These are phyloP conservation scores for Phylloscopus trochiloides DNA, from an alignment of 2,113 vertebrate genomes.

Conservation along the genomic window DNA sequence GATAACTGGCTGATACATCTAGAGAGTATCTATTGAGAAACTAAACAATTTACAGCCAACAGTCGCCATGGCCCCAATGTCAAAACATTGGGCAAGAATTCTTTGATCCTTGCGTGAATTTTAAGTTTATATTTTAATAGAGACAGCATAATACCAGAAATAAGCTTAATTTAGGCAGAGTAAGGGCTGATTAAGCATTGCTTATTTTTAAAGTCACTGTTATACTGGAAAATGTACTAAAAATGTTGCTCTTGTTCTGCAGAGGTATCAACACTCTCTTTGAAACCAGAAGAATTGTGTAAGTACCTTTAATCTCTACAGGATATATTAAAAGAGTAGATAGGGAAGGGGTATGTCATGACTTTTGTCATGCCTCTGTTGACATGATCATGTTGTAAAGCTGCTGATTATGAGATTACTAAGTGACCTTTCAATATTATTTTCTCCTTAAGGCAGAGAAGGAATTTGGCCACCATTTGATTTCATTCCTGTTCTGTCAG, in stretches of 20 bases:
- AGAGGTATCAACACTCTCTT: neutral
- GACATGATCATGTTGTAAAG: neutral
- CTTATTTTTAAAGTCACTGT: neutral
- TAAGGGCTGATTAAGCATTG: neutral
- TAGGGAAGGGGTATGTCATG: neutral
- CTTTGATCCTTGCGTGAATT: neutral
- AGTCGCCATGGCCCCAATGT: neutral
- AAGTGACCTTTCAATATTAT: neutral
- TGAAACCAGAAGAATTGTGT: neutral
- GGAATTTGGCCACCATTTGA: neutral
- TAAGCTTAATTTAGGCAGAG: neutral
- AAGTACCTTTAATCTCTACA: neutral
- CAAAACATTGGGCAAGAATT: neutral
- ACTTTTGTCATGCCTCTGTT: neutral
- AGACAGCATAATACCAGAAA: neutral
- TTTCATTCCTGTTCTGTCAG: neutral
- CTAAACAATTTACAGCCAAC: neutral
- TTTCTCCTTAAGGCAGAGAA: neutral
- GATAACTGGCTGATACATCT: neutral
- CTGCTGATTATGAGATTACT: neutral
- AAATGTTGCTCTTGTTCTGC: neutral
- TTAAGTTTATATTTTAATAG: neutral
- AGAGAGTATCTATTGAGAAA: neutral
- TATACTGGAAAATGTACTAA: neutral
- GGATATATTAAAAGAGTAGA: neutral